Base-by-base conservation (phyloP, 2,797 vertebrate species). In the Gephyroberyx darwinii region DNA sequence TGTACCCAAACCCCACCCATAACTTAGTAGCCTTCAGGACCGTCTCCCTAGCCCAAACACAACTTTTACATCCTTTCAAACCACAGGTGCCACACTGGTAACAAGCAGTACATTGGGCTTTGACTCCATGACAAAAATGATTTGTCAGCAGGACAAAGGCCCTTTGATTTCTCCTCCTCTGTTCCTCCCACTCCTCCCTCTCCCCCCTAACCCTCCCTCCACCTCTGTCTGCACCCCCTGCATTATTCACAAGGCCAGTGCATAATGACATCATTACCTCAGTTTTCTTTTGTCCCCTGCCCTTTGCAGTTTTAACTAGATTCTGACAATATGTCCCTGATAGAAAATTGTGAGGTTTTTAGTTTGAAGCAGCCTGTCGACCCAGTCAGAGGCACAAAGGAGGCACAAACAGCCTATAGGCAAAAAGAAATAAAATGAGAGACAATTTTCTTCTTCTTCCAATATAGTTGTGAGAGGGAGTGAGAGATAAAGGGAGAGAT, bases 231-330 rank as follows among this genome's bases (percentile, higher is more conserved):
- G 31, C 57, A 65, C 30, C 67, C 67, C 67, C 77, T 89, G 52
- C 78, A 88, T 90, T 88, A 91, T 90, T 88, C 67, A 91, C 71
- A 52, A 72, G 77, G 63, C 59, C 69, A 69, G 69, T 62, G 76
- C 69, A 81, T 78, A 85, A 88, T 86, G 52, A 73, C 77, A 67
- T 84, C 71, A 77, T 78, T 83, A 74, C 37, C 64, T 62, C 16
- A 22, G 14, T 64, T 77, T 73, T 71, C 72, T 69, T 82, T 87
- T 86, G 65, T 85, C 51, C 47, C 45, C 8, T 72, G 54, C 10
- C 56, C 56, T 71, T 65, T 77, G 35, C 63, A 26, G 31, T 57
- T 74, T 51, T 50, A 54, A 69, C 43, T 69, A 69, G 61, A 62
- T 20, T 33, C 37, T 22, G 41, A 48, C 52, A 57, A 33, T 37